phyloP scores from a whole-genome alignment of 2,888 invertebrate genomes.

The Oasisia sp. region DNA sequence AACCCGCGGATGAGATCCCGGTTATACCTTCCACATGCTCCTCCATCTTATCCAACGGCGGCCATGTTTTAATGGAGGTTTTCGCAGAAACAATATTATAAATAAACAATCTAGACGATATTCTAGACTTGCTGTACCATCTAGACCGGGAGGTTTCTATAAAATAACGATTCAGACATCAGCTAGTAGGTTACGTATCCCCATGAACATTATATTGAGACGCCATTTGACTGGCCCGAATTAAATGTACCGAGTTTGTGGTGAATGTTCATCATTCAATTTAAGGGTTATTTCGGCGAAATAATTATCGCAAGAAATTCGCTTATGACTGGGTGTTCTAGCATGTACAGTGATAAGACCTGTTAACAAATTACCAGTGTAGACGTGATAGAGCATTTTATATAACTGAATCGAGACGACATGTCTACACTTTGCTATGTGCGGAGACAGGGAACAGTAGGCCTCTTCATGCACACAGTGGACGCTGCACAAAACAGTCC shows the following conservation, averaged over 20 bases:
- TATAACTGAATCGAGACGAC: too few relatives aligned
- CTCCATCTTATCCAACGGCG: neutral
- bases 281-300: neutral
- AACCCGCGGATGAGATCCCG: neutral
- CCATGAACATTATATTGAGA: too few relatives aligned
- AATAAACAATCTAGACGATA: neutral
- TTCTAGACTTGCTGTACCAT: neutral
- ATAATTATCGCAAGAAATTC: neutral
- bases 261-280: neutral
- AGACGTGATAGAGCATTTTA: neutral
- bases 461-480: neutral
- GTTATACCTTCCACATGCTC: neutral
- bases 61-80: neutral
- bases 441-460: too few relatives aligned
- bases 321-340: neutral
- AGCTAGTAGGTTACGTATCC: too few relatives aligned
- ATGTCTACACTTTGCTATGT: too few relatives aligned
- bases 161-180: too few relatives aligned
- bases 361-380: neutral
- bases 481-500: neutral
- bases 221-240: neutral
- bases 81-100: slow-evolving; percentile 3
- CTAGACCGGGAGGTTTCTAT: neutral
- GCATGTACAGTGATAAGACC: neutral
- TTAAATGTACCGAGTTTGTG: neutral